Evolutionary conservation across 2,888 invertebrate genomes (phyloP).

Genomic region (Drosophila yooni): DNA sequence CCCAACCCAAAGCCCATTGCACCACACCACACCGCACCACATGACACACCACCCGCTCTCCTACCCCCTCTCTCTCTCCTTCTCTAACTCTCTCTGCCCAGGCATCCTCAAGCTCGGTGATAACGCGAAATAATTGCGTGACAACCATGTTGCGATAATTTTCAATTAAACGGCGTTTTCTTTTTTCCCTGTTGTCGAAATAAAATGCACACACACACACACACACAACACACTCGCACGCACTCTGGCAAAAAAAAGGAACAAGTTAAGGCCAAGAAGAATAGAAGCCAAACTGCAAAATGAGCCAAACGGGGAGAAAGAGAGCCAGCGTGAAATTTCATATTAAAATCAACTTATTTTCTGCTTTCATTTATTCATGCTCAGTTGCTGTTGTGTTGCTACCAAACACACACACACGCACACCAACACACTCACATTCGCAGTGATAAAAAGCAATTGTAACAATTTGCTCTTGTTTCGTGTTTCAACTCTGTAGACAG

Average conservation of each 20-base stretch:
- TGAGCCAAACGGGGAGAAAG: slow-evolving; percentile 28
- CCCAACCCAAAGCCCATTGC: neutral
- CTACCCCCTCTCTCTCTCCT: neutral
- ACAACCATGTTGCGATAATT: slow-evolving; percentile 85
- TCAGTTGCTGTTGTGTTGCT: slow-evolving; percentile 49
- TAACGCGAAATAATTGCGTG: slow-evolving; percentile 84
- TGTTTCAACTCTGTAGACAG: slow-evolving; percentile 49
- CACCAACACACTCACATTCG: slow-evolving; percentile 17
- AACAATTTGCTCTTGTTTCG: slow-evolving; percentile 72
- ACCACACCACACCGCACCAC: neutral
- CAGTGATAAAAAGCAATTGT: slow-evolving; percentile 64
- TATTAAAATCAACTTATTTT: slow-evolving; percentile 81
- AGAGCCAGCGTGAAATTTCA: slow-evolving; percentile 77
- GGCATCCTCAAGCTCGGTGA: slow-evolving; percentile 60
- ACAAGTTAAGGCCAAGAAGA: slow-evolving; percentile 31
- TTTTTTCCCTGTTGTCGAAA: slow-evolving; percentile 49
- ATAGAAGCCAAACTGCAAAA: slow-evolving; percentile 33
- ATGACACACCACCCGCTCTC: slow-evolving; percentile 3
- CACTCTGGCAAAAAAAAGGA: slow-evolving; percentile 8
- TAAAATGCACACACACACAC: slow-evolving; percentile 33
- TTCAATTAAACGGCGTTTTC: slow-evolving; percentile 82
- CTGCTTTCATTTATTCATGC: slow-evolving; percentile 81
- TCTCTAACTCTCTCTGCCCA: neutral
- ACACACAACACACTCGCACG: slow-evolving; percentile 7
- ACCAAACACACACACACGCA: slow-evolving; percentile 36